Conservation (phyloP, 2,797 vertebrate species). For the Gymnopithys bicolor region DNA sequence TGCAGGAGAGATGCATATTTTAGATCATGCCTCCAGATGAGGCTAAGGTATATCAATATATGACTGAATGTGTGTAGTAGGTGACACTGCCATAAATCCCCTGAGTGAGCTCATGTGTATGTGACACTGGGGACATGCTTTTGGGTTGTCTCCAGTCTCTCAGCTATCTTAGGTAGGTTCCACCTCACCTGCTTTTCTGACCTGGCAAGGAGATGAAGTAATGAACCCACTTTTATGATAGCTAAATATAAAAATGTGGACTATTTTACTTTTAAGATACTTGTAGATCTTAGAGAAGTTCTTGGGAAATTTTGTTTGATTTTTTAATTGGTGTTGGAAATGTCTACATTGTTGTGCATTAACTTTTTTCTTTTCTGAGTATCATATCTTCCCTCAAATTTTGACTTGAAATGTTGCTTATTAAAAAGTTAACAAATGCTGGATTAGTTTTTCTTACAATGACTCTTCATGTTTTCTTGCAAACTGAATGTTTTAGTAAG, state of each 20-base stretch:
- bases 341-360: not conserved
- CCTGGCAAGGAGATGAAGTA: not conserved
- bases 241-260: not conserved
- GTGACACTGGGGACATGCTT: not conserved
- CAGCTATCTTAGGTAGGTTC: not conserved
- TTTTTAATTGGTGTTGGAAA: not conserved
- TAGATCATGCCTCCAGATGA: not conserved
- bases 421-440: not conserved
- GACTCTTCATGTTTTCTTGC: not conserved
- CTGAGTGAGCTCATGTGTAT: not conserved
- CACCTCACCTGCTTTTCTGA: not conserved
- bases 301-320: not conserved
- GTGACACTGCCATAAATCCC: not conserved
- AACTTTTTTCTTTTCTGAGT: not conserved
- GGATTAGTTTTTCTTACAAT: not conserved
- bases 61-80: not conserved
- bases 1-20: slow-evolving; percentile 9
- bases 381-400: not conserved
- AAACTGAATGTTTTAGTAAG: not conserved
- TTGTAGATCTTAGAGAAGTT: not conserved
- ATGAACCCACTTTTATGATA: not conserved
- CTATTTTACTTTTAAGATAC: not conserved
- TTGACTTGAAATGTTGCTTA: not conserved
- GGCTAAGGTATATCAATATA: not conserved
- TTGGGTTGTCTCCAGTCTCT: not conserved